A percentile compares a stretch with the other conserved stretches of the same genome.
These are phyloP conservation scores for Toxostoma redivivum DNA, from an alignment of 2,113 vertebrate species.

Conservation along the genomic window DNA sequence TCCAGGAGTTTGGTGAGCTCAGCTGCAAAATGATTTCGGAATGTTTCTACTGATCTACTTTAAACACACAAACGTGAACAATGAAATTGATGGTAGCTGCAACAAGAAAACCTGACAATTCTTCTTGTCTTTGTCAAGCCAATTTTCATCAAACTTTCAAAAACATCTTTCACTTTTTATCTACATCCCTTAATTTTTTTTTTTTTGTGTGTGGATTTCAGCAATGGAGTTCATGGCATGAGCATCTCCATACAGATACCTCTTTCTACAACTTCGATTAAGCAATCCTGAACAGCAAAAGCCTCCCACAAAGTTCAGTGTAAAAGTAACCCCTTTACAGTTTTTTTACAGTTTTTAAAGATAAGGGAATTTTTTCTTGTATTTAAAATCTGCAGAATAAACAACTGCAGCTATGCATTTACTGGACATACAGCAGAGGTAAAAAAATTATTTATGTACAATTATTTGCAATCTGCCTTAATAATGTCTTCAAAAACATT, in stretches of 20 bases:
- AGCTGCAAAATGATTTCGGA: neutral
- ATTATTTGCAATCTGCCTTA: neutral
- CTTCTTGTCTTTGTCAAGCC: neutral
- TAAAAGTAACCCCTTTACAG: neutral
- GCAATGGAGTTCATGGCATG: neutral
- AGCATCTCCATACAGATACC: neutral
- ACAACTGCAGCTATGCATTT: neutral
- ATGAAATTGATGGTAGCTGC: neutral
- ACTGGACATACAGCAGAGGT: neutral
- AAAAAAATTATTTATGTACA: neutral
- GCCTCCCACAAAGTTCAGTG: neutral
- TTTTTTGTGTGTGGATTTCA: neutral
- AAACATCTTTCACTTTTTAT: neutral
- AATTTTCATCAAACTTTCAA: neutral
- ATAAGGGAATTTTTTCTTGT: neutral
- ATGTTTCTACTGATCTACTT: neutral
- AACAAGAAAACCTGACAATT: neutral
- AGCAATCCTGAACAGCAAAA: neutral
- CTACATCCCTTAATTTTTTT: neutral
- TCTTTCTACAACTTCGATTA: neutral
- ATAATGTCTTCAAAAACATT: neutral
- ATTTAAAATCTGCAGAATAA: neutral
- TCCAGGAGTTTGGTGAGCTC: neutral
- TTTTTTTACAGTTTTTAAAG: neutral
- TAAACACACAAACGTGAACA: neutral